Evolutionary conservation across 2,797 vertebrate genomes (phyloP), one percentile per base, ranked within the genome.

Genomic region (Neopelma chrysocephalum): DNA sequence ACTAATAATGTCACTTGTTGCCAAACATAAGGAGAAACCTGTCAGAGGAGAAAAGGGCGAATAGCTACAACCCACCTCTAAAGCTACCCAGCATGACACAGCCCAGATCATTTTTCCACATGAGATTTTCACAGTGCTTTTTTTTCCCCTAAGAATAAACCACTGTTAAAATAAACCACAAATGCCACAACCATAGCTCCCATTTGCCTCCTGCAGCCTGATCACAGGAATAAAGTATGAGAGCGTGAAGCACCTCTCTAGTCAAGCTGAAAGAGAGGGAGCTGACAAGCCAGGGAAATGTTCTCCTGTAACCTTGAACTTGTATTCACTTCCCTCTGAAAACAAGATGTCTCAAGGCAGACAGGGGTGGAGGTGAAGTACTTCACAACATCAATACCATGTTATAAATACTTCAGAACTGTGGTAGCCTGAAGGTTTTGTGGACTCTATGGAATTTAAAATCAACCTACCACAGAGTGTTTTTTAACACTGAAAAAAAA

Each of bases 241-340:
- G 94, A 97, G 91, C 53, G 21, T 95, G 94, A 97, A 97, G 94
- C 95, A 88, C 88, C 66, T 96, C 90, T 88, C 94, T 92, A 95
- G 79, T 61, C 29, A 78, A 96, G 93, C 97, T 91, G 95, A 97
- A 97, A 97, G 88, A 73, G 93, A 89, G 92, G 96, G 93, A 96
- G 95, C 92, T 97, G 95, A 96, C 96, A 96, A 98, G 94, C 94
- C 79, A 90, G 91, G 89, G 90, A 97, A 96, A 97, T 94, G 92
- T 90, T 97, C 93, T 97, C n/a, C 40, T 91, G 91, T 96, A 97
- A 98, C 97, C 96, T 94, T 90, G 92, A 97, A 97, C 95, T 97
- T 97, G 87, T 94, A 90, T 97, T 97, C 96, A 96, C 97, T 96
- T 96, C 96, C 92, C 88, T 94, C 93, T 93, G 95, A 96, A 97